phyloP scores from a whole-genome alignment of 2,113 vertebrate genomes.

The Corvus hawaiiensis region DNA sequence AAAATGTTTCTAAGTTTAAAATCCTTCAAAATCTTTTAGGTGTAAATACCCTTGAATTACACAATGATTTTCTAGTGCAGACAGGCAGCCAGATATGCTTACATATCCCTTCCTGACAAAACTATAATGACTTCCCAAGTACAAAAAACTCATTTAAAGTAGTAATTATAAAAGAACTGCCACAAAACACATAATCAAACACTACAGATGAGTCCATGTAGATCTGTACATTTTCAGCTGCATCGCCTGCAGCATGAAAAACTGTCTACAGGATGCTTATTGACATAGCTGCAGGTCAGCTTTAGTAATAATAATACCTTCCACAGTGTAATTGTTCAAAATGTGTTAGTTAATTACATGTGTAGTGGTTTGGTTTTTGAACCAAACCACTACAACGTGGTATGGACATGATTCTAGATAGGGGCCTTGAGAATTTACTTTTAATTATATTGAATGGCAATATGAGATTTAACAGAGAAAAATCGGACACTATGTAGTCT shows the following conservation, averaged over 20 bases:
- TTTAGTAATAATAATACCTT: not conserved
- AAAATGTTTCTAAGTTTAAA: constrained; percentile 6
- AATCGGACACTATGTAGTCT: not conserved
- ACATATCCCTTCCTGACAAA: not conserved
- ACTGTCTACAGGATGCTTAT: not conserved
- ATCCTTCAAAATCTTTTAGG: not conserved
- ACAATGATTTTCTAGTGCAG: not conserved
- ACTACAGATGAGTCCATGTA: not conserved
- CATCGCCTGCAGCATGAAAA: not conserved
- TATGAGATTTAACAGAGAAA: not conserved
- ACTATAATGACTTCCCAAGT: not conserved
- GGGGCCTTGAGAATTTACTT: not conserved
- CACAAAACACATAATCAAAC: not conserved
- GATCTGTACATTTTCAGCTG: not conserved
- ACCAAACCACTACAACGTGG: too few species aligned
- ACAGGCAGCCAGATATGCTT: not conserved
- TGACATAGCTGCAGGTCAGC: not conserved
- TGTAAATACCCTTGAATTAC: not conserved
- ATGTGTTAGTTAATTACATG: not conserved
- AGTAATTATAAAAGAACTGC: not conserved
- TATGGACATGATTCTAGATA: not conserved
- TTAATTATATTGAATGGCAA: not conserved
- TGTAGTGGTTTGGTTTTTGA: too few species aligned
- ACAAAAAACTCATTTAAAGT: not conserved
- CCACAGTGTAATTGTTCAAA: not conserved